phyloP scores from a whole-genome alignment of 2,113 vertebrate species.

The Saimiri boliviensis region DNA sequence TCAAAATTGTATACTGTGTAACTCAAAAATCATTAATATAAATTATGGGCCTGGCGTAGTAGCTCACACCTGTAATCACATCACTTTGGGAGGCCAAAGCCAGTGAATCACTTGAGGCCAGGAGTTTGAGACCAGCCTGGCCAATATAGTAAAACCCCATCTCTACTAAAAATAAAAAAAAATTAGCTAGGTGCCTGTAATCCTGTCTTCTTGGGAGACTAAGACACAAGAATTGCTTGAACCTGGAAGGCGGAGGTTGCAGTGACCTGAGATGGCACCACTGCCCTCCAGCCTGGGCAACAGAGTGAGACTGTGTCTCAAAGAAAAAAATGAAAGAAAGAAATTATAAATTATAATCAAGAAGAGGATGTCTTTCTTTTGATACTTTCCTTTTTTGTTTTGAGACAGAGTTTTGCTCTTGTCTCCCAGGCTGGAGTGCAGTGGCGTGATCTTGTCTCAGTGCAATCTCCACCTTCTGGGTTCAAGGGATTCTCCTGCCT shows the following conservation, averaged over 20 bases:
- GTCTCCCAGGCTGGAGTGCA: no score
- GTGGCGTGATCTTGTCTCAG: no score
- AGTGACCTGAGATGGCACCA: background rate
- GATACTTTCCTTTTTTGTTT: no score
- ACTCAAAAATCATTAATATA: background rate
- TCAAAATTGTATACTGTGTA: constrained; percentile 38
- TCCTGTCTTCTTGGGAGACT: background rate
- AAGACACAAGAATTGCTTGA: background rate
- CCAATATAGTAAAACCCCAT: background rate
- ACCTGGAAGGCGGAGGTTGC: background rate
- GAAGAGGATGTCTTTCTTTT: no score
- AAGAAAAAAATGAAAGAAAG: no score
- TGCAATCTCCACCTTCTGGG: no score
- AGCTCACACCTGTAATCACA: background rate
- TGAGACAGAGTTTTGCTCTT: no score
- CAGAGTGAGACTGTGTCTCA: background rate
- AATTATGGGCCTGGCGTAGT: no score
- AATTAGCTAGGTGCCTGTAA: background rate
- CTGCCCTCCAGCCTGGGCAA: background rate
- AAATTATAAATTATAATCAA: no score
- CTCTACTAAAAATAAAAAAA: background rate
- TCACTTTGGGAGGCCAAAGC: background rate
- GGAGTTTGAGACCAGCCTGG: background rate
- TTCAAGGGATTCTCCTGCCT: no score
- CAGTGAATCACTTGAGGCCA: background rate